phyloP scores from a whole-genome alignment of 64 coral and sea anemone genomes.

The Trachythela sp. region DNA sequence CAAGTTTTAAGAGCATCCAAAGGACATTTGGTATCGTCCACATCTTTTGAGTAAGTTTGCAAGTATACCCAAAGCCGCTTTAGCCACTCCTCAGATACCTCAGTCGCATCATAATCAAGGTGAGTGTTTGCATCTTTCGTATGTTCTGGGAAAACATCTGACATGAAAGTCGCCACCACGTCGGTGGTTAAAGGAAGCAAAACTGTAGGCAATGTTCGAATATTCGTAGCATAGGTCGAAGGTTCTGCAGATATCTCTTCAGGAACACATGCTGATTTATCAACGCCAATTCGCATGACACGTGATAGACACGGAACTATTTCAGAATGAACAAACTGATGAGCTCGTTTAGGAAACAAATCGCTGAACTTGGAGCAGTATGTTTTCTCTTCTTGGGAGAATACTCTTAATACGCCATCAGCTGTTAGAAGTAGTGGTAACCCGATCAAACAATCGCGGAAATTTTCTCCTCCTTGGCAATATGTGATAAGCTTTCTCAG shows the following conservation, averaged over 20 bases:
- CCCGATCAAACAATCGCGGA: constrained; percentile 55
- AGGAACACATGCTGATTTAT: constrained; percentile 15
- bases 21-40: not conserved
- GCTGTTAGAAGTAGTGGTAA: constrained; percentile 58
- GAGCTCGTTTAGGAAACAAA: constrained; percentile 39
- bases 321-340: constrained; percentile 19
- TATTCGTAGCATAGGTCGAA: not conserved
- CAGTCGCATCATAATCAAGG: not conserved
- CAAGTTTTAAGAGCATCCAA: constrained; percentile 60
- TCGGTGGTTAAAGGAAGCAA: not conserved
- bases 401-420: constrained; percentile 51
- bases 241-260: constrained; percentile 20
- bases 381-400: constrained; percentile 31
- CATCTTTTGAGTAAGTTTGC: not conserved
- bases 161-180: constrained; percentile 12
- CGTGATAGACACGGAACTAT: not conserved
- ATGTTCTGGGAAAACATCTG: constrained; percentile 31
- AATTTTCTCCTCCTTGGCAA: constrained; percentile 57
- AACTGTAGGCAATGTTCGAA: not conserved
- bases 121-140: not conserved
- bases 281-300: not conserved
- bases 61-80: constrained; percentile 59
- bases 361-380: constrained; percentile 55
- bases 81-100: constrained; percentile 49
- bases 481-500: constrained; percentile 43